Evolutionary conservation across 2,888 invertebrate genomes (phyloP).

Genomic region (Xestia sexstrigata): DNA sequence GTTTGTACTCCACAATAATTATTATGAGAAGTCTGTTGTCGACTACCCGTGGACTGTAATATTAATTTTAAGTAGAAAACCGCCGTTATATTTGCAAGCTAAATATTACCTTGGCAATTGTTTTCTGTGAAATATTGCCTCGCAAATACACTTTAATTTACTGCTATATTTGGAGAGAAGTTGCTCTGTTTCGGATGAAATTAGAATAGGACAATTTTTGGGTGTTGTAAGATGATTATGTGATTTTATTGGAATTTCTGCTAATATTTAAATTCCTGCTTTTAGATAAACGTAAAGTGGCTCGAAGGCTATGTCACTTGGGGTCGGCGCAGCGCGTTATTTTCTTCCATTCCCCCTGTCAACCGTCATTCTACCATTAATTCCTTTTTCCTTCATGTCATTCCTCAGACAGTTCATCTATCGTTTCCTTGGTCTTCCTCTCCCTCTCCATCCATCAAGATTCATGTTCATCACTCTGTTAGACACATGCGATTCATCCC

Average conservation of each 20-base stretch:
- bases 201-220: slow-evolving; percentile 28
- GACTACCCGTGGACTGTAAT: slow-evolving; percentile 72
- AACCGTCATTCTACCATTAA: background rate
- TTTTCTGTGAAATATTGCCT: slow-evolving; percentile 63
- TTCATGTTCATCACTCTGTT: background rate
- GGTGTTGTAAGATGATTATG: slow-evolving; percentile 26
- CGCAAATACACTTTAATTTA: slow-evolving; percentile 58
- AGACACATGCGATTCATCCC: background rate
- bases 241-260: background rate
- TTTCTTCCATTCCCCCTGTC: background rate
- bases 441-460: background rate
- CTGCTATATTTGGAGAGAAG: slow-evolving; percentile 47
- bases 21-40: slow-evolving; percentile 72
- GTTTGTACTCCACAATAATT: slow-evolving; percentile 69
- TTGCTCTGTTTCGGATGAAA: slow-evolving; percentile 31
- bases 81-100: slow-evolving; percentile 70
- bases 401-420: background rate
- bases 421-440: background rate
- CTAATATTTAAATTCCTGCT: background rate
- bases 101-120: slow-evolving; percentile 70
- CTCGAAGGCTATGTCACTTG: background rate
- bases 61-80: slow-evolving; percentile 78
- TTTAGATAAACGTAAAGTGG: background rate
- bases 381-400: background rate
- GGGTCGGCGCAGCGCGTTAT: background rate